Evolutionary conservation across 2,113 vertebrate species (phyloP).

Genomic region (Todiramphus saurophagus): DNA sequence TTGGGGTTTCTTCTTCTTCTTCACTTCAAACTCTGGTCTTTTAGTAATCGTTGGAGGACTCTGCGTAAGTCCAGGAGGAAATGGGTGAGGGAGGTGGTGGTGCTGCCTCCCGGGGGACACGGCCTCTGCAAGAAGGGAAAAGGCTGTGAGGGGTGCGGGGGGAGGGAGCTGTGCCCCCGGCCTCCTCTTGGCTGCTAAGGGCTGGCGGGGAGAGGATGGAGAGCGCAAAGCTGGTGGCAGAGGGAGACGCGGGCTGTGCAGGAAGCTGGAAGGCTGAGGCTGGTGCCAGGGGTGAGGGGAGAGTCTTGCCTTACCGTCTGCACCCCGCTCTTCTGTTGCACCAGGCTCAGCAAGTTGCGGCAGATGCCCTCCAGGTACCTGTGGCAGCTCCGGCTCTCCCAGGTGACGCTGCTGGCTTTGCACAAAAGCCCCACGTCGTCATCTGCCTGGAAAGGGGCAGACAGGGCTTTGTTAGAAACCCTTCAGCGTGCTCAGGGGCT

Average conservation of each 20-base stretch:
- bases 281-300: not conserved
- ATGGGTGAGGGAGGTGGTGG: not conserved
- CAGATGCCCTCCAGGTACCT: fast-evolving
- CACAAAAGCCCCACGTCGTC: not conserved
- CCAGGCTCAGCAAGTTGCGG: not conserved
- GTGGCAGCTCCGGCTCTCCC: not conserved
- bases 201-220: not conserved
- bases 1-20: not conserved
- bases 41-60: not conserved
- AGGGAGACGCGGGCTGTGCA: not conserved
- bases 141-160: fast-evolving
- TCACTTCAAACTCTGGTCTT: not conserved
- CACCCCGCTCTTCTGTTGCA: fast-evolving
- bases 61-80: conserved; percentile 39
- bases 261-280: not conserved
- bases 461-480: not conserved
- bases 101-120: not conserved
- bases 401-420: not conserved
- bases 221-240: fast-evolving
- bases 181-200: fast-evolving
- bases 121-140: not conserved
- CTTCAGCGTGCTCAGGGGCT: not conserved
- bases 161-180: not conserved
- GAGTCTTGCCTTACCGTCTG: not conserved
- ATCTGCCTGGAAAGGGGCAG: not conserved